Base-by-base conservation (phyloP, 2,888 invertebrate genomes). In the Drosophila demipolita region DNA sequence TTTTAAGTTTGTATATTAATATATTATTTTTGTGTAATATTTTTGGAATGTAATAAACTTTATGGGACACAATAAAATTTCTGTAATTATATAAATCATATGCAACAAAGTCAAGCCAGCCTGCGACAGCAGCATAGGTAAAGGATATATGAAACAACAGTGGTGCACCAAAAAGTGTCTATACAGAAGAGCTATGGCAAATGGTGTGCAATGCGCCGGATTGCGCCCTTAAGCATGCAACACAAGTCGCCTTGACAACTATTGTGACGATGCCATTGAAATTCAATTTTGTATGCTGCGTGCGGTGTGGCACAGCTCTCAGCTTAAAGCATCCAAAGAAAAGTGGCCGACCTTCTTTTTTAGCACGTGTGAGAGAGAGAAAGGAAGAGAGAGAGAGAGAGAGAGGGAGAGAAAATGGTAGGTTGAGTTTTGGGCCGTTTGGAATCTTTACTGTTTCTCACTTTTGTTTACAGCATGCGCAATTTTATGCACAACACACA, bases 211-310 rank as follows among this genome's bases (percentile, higher is more conserved):
- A 32, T 69, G 62, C 62, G 35, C 32, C 62, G 54, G 42, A 42
- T 54, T 54, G 48, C 72, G 69, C 71, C 66, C 73, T 73, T 52
- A 82, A 82, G 88, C 71, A 83, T 72, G 67, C 76, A 62, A 76
- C 88, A 59, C 66, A 70, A 70, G 84, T 89, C 71, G 87, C 73
- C 73, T 60, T 61, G 82, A 90, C 90, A 90, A 85, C 89, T 85
- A 90, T 85, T 89, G 84, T 66, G 78, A 72, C 67, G 71, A 66
- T 66, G 83, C 70, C 65, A 86, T 83, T 88, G 89, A 71, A 84
- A 90, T 88, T 88, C 77, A 80, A 83, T 88, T 88, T 80, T 60
- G 68, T 69, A 61, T 69, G 79, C 74, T 54, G 66, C 66, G 66
- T 74, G 70, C 58, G 66, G 66, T 60, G 82, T 52, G 69, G 50